Evolutionary conservation across 2,888 invertebrate genomes (phyloP).

Genomic region (Cacoxenus indagator): DNA sequence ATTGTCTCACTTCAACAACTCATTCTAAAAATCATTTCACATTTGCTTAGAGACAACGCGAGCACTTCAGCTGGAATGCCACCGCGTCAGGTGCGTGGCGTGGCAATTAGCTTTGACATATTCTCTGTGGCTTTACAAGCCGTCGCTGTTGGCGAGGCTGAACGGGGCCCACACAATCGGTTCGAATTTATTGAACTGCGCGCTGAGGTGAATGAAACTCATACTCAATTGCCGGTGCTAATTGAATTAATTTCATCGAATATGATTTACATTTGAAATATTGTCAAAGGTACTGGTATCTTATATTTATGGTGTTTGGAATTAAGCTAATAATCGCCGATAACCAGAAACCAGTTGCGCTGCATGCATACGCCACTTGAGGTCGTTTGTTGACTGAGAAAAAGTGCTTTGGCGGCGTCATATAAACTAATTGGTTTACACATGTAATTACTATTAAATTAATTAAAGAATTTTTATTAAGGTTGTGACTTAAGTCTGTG

Average conservation of each 20-base stretch:
- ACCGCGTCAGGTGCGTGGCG: neutral
- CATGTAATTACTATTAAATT: neutral
- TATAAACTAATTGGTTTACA: neutral
- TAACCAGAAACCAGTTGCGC: too few species aligned
- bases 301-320: neutral
- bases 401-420: too few species aligned
- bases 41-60: too few species aligned
- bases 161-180: neutral
- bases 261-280: neutral
- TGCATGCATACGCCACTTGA: neutral
- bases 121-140: neutral
- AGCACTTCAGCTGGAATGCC: neutral
- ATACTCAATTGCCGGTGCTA: neutral
- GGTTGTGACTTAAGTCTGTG: slow-evolving; percentile 52
- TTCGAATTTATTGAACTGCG: neutral
- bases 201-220: neutral
- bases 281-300: neutral
- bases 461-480: slow-evolving; percentile 18
- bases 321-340: neutral
- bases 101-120: neutral
- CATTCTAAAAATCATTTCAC: too few species aligned
- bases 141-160: neutral
- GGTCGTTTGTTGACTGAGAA: neutral
- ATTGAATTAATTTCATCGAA: neutral
- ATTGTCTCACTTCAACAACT: too few species aligned